A percentile compares a stretch with the other conserved stretches of the same genome.
Evolutionary conservation across 2,797 vertebrate species (phyloP).

Genomic region (Phrynocephalus vlangalii): DNA sequence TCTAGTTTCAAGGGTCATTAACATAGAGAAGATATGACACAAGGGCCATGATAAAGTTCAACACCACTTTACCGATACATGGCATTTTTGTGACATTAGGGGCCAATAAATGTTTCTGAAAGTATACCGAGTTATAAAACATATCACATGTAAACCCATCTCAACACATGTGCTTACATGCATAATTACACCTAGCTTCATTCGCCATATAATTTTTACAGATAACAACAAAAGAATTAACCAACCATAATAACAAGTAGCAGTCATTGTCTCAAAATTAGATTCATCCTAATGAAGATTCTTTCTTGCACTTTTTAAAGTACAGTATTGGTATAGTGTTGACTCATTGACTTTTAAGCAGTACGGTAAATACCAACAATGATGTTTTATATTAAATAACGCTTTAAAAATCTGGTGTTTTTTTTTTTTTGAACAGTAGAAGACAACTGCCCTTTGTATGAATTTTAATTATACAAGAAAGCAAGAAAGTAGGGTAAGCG

Average conservation of each 20-base stretch:
- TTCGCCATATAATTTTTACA: neutral
- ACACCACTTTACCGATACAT: neutral
- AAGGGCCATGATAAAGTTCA: neutral
- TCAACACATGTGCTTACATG: no score
- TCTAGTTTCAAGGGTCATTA: neutral
- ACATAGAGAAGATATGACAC: neutral
- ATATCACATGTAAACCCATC: neutral
- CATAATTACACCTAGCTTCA: neutral
- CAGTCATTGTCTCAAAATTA: neutral
- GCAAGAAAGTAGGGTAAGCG: neutral
- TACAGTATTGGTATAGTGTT: neutral
- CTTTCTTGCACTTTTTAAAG: neutral
- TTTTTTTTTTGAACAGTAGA: neutral
- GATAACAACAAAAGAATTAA: neutral
- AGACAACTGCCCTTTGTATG: neutral
- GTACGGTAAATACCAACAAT: no score
- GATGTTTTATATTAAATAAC: no score
- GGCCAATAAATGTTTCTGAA: neutral
- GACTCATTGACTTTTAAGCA: neutral
- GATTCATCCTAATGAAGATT: neutral
- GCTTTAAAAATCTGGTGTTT: neutral
- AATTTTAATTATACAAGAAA: neutral
- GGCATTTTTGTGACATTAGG: neutral
- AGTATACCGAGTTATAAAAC: neutral
- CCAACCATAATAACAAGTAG: neutral